Conservation (phyloP, 30 jellyfish, hydroid and myxozoan genomes). For the Mastigias papua region DNA sequence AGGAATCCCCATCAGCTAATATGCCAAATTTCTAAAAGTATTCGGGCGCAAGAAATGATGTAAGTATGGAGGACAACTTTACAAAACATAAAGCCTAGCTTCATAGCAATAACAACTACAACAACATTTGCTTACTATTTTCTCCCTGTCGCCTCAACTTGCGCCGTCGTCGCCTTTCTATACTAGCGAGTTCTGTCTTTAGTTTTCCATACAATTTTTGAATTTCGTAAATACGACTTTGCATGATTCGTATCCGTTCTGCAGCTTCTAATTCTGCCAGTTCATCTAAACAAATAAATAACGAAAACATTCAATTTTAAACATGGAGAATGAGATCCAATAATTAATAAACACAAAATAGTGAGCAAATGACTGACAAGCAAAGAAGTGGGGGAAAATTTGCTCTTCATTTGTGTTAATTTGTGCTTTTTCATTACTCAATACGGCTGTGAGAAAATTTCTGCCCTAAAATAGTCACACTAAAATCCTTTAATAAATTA, state of each 20-base stretch:
- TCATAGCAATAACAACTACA: not conserved
- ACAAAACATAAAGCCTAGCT: not conserved
- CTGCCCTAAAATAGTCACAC: too few species aligned
- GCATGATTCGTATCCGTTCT: slow-evolving; percentile 88
- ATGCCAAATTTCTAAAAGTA: too few species aligned
- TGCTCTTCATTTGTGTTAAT: too few species aligned
- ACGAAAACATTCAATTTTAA: not conserved
- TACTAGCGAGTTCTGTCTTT: slow-evolving; percentile 96
- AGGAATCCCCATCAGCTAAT: too few species aligned
- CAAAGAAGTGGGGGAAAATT: too few species aligned
- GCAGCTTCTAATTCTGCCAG: slow-evolving; percentile 79
- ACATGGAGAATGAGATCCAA: not conserved
- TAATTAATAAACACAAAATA: too few species aligned
- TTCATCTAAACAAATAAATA: slow-evolving; percentile 37
- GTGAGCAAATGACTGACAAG: too few species aligned
- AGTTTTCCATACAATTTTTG: slow-evolving; percentile 88
- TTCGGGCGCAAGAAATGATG: too few species aligned
- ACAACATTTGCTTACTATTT: slow-evolving; percentile 15
- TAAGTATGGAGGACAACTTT: too few species aligned
- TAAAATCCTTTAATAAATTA: too few species aligned
- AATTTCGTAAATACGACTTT: slow-evolving; percentile 86
- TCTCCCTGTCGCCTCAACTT: slow-evolving; percentile 86
- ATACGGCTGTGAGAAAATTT: too few species aligned
- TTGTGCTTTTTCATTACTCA: too few species aligned
- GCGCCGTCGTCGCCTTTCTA: slow-evolving; percentile 89